Evolutionary conservation across 2,888 invertebrate genomes (phyloP).

Genomic region (Rhagonycha lutea): DNA sequence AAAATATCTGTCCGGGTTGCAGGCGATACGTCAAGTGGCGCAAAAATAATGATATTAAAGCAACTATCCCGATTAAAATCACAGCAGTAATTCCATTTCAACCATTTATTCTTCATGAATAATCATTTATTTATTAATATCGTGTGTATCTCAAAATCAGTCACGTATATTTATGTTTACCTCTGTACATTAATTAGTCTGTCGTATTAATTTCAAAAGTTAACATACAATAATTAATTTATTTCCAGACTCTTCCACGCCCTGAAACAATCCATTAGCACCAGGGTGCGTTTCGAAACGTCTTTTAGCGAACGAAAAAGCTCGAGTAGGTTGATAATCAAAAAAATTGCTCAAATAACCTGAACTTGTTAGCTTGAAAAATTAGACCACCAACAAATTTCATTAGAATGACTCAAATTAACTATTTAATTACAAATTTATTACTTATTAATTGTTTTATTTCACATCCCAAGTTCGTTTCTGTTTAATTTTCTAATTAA

Average conservation of each 20-base stretch:
- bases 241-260: slow-evolving; percentile 33
- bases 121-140: slow-evolving; percentile 10
- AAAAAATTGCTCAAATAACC: slow-evolving; percentile 3
- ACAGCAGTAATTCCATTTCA: neutral
- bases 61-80: neutral
- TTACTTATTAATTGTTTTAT: slow-evolving; percentile 1
- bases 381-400: slow-evolving; percentile 27
- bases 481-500: slow-evolving; percentile 5
- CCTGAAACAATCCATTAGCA: slow-evolving; percentile 39
- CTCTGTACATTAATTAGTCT: slow-evolving; percentile 37
- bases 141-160: slow-evolving; percentile 20
- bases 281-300: slow-evolving; percentile 32
- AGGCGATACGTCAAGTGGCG: neutral
- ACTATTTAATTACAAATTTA: slow-evolving; percentile 13
- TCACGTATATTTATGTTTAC: slow-evolving; percentile 34
- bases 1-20: neutral
- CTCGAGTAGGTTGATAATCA: neutral
- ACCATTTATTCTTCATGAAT: slow-evolving; percentile 10
- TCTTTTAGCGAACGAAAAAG: slow-evolving; percentile 18
- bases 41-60: neutral
- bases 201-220: slow-evolving; percentile 40
- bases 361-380: slow-evolving; percentile 18
- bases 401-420: slow-evolving; percentile 20
- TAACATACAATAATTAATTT: slow-evolving; percentile 39
- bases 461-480: slow-evolving; percentile 10